Conservation (phyloP, 2,797 vertebrate species). For the Eulemur rubriventer region DNA sequence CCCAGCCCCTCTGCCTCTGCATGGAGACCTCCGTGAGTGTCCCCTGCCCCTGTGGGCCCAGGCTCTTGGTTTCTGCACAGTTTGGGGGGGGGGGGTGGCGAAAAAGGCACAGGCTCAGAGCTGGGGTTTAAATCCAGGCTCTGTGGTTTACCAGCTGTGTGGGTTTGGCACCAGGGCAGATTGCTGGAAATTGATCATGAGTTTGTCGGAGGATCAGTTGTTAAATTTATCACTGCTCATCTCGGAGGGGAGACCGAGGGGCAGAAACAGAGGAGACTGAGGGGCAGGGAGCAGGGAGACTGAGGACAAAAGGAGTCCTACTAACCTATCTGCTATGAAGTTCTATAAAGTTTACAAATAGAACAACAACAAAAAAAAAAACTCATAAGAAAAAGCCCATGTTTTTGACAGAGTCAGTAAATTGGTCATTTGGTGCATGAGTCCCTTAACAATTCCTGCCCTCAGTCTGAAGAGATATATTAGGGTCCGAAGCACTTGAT, state of each 20-base stretch:
- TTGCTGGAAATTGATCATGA: not conserved
- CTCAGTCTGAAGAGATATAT: not conserved
- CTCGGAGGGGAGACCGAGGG: not conserved
- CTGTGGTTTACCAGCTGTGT: not conserved
- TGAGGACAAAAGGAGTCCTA: not conserved
- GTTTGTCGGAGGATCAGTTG: not conserved
- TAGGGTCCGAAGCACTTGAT: not conserved
- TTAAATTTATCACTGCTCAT: not conserved
- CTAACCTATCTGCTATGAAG: not conserved
- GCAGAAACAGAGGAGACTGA: not conserved
- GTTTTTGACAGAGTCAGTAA: not conserved
- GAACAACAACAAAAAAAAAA: not conserved
- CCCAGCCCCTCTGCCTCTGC: constrained; percentile 82
- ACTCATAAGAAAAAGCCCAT: not conserved
- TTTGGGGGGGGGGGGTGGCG: not conserved
- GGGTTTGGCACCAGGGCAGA: not conserved
- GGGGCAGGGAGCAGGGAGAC: not conserved
- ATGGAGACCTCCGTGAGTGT: constrained; percentile 79
- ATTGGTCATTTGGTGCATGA: not conserved
- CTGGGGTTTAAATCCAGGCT: not conserved
- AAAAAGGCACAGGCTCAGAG: not conserved
- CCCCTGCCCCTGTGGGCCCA: rapidly evolving
- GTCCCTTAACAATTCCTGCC: not conserved
- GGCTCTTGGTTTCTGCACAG: not conserved
- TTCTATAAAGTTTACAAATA: not conserved